Evolutionary conservation across 2,113 vertebrate genomes (phyloP).

Genomic region (Ariopsis seemanni): DNA sequence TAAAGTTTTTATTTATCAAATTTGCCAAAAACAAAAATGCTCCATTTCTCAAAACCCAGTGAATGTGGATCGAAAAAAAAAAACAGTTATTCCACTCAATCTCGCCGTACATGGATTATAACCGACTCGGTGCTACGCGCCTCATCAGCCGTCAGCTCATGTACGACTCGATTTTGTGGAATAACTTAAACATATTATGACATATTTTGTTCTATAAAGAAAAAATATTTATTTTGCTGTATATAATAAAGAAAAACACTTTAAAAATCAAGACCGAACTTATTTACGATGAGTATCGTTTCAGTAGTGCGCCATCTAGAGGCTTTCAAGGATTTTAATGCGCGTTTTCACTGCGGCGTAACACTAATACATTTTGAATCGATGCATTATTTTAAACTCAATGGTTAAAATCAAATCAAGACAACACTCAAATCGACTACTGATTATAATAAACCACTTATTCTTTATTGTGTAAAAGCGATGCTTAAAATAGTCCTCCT

Average conservation of each 20-base stretch:
- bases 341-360: neutral
- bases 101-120: too few relatives aligned
- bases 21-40: too few relatives aligned
- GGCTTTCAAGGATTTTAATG: neutral
- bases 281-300: neutral
- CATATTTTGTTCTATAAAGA: neutral
- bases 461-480: neutral
- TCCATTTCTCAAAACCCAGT: too few relatives aligned
- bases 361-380: neutral
- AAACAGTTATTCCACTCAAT: too few relatives aligned
- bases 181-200: neutral
- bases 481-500: neutral
- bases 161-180: too few relatives aligned
- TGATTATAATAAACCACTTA: neutral
- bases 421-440: neutral
- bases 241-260: neutral
- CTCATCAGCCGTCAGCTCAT: too few relatives aligned
- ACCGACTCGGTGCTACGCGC: too few relatives aligned
- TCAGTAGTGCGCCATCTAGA: neutral
- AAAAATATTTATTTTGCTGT: neutral
- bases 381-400: neutral
- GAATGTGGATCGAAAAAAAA: too few relatives aligned
- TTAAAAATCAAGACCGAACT: neutral
- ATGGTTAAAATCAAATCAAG: neutral
- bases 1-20: too few relatives aligned